Evolutionary conservation across 2,888 invertebrate species (phyloP).

Genomic region (Iselma pallidipennis): DNA sequence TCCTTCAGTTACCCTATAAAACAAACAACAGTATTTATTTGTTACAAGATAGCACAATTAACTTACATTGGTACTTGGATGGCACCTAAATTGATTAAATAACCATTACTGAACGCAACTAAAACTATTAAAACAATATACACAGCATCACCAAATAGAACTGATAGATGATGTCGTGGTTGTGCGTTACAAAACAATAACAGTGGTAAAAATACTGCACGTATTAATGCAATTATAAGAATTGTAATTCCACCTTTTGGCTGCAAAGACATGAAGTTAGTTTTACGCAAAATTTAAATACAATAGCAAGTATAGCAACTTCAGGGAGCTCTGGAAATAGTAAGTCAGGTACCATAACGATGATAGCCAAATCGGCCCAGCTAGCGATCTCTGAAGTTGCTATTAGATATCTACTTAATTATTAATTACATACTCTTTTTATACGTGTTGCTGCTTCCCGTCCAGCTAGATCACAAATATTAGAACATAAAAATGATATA

Average conservation of each 20-base stretch:
- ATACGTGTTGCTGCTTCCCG: slow-evolving; percentile 35
- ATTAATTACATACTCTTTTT: slow-evolving; percentile 29
- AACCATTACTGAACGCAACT: slow-evolving; percentile 86
- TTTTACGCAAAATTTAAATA: no score
- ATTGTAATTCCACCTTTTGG: slow-evolving; percentile 70
- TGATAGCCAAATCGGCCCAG: no score
- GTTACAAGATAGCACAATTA: not conserved
- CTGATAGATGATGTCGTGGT: slow-evolving; percentile 74
- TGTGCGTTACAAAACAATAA: slow-evolving; percentile 85
- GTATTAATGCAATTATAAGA: slow-evolving; percentile 64
- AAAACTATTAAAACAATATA: slow-evolving; percentile 76
- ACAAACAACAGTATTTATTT: not conserved
- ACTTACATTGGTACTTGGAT: slow-evolving; percentile 79
- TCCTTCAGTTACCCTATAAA: slow-evolving; percentile 13
- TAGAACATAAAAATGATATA: slow-evolving; percentile 33
- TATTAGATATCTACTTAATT: no score
- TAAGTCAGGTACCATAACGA: no score
- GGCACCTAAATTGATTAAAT: slow-evolving; percentile 82
- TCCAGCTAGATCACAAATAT: slow-evolving; percentile 36
- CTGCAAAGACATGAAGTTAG: slow-evolving; percentile 58
- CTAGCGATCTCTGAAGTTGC: no score
- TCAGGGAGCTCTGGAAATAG: no score
- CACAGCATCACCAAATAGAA: slow-evolving; percentile 75
- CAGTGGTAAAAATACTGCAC: slow-evolving; percentile 77
- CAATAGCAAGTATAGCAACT: no score